phyloP scores from a whole-genome alignment of 2,888 invertebrate genomes.

The Elysia crispata region DNA sequence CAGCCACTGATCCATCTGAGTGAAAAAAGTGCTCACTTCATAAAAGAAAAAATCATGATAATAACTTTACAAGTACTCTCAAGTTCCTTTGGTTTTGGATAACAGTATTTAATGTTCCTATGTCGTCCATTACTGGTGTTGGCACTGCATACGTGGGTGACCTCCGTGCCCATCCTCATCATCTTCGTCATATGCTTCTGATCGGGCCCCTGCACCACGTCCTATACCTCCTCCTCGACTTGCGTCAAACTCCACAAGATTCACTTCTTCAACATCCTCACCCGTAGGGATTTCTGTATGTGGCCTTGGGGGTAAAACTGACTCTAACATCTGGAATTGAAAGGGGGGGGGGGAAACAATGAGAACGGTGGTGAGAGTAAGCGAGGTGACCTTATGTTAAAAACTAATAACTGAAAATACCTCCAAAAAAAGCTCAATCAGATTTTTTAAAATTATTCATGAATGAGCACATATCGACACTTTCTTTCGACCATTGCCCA shows the following conservation, averaged over 20 bases:
- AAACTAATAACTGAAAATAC: too few relatives aligned
- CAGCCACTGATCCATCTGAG: too few relatives aligned
- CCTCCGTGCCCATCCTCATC: constrained; percentile 84
- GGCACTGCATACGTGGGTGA: constrained; percentile 84
- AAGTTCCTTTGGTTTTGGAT: not conserved
- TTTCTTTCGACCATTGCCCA: too few relatives aligned
- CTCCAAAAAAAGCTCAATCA: too few relatives aligned
- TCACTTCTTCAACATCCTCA: constrained; percentile 91
- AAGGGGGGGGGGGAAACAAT: not conserved
- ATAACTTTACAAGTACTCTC: not conserved
- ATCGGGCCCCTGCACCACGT: constrained; percentile 77
- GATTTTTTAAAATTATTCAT: too few relatives aligned
- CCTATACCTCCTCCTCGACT: constrained; percentile 79
- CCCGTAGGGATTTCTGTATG: constrained; percentile 85
- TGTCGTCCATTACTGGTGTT: constrained; percentile 83
- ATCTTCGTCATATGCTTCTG: constrained; percentile 83
- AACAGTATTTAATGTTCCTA: not conserved
- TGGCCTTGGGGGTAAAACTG: constrained; percentile 86
- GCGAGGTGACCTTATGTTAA: too few relatives aligned
- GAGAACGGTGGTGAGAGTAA: too few relatives aligned
- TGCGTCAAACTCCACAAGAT: constrained; percentile 86
- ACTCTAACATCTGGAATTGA: constrained; percentile 84
- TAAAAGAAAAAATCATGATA: not conserved
- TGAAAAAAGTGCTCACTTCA: too few relatives aligned
- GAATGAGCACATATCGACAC: too few relatives aligned